Evolutionary conservation across 2,888 invertebrate species (phyloP).

Genomic region (Abscondita cerata): DNA sequence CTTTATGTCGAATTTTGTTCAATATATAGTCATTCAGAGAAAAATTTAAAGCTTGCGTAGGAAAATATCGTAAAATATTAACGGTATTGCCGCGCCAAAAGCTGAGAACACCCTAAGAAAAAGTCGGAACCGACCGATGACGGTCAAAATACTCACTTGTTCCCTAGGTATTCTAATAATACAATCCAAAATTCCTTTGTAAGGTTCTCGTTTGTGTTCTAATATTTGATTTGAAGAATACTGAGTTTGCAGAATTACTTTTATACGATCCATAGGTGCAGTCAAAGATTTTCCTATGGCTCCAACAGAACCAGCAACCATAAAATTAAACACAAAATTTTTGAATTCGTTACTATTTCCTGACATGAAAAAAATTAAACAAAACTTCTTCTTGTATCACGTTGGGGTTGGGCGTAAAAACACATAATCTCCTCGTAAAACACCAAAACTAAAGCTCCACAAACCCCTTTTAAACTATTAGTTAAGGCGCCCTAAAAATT

Average conservation of each 20-base stretch:
- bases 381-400: background rate
- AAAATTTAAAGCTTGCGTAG: slow-evolving; percentile 39
- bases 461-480: slow-evolving; percentile 29
- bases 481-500: slow-evolving; percentile 27
- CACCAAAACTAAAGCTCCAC: slow-evolving; percentile 38
- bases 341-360: slow-evolving; percentile 16
- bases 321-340: slow-evolving; percentile 30
- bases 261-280: slow-evolving; percentile 38
- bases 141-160: slow-evolving; percentile 25
- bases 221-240: slow-evolving; percentile 35
- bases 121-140: background rate
- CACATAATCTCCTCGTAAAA: slow-evolving; percentile 34
- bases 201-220: slow-evolving; percentile 28
- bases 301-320: slow-evolving; percentile 31
- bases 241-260: slow-evolving; percentile 39
- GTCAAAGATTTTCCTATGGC: slow-evolving; percentile 36
- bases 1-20: too few relatives aligned
- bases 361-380: background rate
- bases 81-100: slow-evolving; percentile 39
- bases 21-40: slow-evolving; percentile 19
- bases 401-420: slow-evolving; percentile 13
- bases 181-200: slow-evolving; percentile 34
- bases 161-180: slow-evolving; percentile 35
- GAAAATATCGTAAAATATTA: slow-evolving; percentile 35
- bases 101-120: slow-evolving; percentile 34